Percentiles rank a stretch among this genome's conserved stretches.
Conservation (phyloP, 2,113 vertebrate genomes). For the Chitala chitala region DNA sequence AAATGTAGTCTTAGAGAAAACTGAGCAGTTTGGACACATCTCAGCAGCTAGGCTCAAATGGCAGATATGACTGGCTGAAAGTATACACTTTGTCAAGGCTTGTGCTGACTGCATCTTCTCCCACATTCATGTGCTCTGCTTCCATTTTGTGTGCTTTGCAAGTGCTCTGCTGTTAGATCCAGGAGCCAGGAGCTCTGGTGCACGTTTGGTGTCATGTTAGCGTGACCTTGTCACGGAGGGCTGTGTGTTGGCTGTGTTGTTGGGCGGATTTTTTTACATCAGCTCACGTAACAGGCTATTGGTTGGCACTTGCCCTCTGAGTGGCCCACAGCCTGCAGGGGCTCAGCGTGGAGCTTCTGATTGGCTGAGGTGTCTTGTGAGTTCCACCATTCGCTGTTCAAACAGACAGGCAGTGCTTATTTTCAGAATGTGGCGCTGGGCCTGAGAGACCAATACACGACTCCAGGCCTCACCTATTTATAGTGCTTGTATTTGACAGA, state of each 20-base stretch:
- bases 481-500: background rate
- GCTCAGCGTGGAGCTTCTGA: background rate
- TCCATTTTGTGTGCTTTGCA: no score
- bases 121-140: no score
- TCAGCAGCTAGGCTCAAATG: no score
- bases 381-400: background rate
- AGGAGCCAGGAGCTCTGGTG: no score
- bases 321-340: background rate
- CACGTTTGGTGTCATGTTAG: no score
- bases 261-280: background rate
- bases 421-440: background rate
- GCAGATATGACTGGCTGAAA: no score
- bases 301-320: background rate
- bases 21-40: no score
- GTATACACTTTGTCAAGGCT: no score
- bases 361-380: background rate
- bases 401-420: background rate
- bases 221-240: background rate
- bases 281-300: background rate
- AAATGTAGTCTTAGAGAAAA: no score
- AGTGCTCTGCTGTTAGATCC: no score
- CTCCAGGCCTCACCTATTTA: background rate
- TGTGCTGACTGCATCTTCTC: no score
- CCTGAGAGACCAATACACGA: background rate
- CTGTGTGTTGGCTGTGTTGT: conserved; percentile 4